Conservation (phyloP, 2,888 invertebrate species). For the Agriopis leucophaearia region DNA sequence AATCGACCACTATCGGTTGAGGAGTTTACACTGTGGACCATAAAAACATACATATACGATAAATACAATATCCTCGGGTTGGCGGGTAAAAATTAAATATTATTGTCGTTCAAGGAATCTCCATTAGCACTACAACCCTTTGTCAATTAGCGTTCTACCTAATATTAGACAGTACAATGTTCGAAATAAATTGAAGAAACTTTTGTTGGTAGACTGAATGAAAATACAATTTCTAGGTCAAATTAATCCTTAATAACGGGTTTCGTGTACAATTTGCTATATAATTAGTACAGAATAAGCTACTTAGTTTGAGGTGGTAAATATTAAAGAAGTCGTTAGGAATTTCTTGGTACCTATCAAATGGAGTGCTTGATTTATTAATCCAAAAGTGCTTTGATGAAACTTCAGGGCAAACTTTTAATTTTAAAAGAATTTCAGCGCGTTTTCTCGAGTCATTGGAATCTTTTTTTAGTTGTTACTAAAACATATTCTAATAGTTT, state of each 20-base stretch:
- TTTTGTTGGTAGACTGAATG: constrained; percentile 13
- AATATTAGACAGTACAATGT: constrained; percentile 4
- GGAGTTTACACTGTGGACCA: too few species aligned
- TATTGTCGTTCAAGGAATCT: too few species aligned
- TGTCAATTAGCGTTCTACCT: neutral
- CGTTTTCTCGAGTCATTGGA: too few species aligned
- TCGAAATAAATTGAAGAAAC: constrained; percentile 15
- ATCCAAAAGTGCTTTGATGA: neutral
- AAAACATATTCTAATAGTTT: too few species aligned
- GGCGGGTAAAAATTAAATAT: too few species aligned
- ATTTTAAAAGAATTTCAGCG: neutral
- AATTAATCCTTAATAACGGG: constrained; percentile 17
- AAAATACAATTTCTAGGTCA: constrained; percentile 15
- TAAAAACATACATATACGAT: too few species aligned
- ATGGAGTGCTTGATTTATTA: constrained; percentile 4
- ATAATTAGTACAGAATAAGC: constrained; percentile 9
- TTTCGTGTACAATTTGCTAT: neutral
- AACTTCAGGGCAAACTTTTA: neutral
- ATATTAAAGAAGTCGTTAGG: neutral
- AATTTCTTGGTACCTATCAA: neutral
- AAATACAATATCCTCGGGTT: too few species aligned
- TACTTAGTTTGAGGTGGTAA: neutral
- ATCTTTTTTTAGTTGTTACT: neutral
- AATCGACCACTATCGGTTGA: too few species aligned
- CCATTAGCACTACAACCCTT: neutral